A percentile compares a stretch with the other conserved stretches of the same genome.
These are phyloP conservation scores for Phyllotreta cruciferae DNA, from an alignment of 2,888 invertebrate genomes.

Conservation along the genomic window DNA sequence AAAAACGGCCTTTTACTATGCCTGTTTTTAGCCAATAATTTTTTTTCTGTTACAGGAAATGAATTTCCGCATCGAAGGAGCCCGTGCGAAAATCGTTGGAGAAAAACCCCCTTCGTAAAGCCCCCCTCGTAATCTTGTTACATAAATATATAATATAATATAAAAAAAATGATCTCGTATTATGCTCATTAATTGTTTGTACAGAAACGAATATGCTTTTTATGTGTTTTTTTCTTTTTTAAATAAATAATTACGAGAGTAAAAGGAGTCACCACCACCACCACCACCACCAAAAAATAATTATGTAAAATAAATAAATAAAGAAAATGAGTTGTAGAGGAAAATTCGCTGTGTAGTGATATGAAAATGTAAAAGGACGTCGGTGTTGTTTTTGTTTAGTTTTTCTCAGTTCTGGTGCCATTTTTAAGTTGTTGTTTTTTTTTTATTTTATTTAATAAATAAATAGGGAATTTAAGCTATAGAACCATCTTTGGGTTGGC, in stretches of 20 bases:
- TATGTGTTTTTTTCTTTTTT: slow-evolving; percentile 48
- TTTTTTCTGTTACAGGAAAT: slow-evolving; percentile 49
- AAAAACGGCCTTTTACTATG: too few species aligned
- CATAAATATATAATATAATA: too few species aligned
- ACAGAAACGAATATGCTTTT: slow-evolving; percentile 55
- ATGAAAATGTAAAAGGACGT: too few species aligned
- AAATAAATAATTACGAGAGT: slow-evolving; percentile 40
- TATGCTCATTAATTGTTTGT: slow-evolving; percentile 60
- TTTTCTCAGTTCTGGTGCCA: slow-evolving; percentile 31
- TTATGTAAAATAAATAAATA: slow-evolving; percentile 7
- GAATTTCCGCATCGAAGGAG: slow-evolving; percentile 43
- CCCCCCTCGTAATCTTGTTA: slow-evolving; percentile 58
- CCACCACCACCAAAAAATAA: slow-evolving; percentile 23
- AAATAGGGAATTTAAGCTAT: slow-evolving; percentile 27
- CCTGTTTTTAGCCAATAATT: slow-evolving; percentile 3
- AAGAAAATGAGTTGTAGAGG: too few species aligned
- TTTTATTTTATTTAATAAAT: neutral
- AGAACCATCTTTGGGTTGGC: slow-evolving; percentile 41
- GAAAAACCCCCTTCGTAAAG: too few species aligned
- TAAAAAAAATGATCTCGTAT: slow-evolving; percentile 58
- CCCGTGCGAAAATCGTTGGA: slow-evolving; percentile 16
- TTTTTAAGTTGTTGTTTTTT: slow-evolving; percentile 24
- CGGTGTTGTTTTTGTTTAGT: slow-evolving; percentile 6
- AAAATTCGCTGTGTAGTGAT: too few species aligned
- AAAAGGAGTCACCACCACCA: slow-evolving; percentile 21